These are phyloP conservation scores for Abrostola triplasia DNA, from an alignment of 2,888 invertebrate species.

Conservation along the genomic window DNA sequence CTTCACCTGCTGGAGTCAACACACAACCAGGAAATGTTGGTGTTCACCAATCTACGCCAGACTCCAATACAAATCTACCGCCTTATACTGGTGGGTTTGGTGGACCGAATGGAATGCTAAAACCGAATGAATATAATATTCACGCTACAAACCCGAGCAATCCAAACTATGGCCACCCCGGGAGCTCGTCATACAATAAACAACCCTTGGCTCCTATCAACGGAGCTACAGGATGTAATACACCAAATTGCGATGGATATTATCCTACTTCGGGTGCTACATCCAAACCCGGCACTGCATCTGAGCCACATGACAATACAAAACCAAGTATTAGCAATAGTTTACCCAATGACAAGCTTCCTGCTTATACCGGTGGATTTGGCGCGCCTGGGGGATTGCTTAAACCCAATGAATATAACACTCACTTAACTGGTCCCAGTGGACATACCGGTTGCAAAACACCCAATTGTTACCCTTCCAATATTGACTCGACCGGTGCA, in stretches of 20 bases:
- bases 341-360: slow-evolving; percentile 44
- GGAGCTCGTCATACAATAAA: slow-evolving; percentile 38
- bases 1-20: slow-evolving; percentile 18
- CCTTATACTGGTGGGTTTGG: slow-evolving; percentile 70
- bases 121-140: slow-evolving; percentile 43
- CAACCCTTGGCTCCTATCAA: slow-evolving; percentile 24
- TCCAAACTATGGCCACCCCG: slow-evolving; percentile 26
- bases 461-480: slow-evolving; percentile 31
- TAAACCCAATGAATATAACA: slow-evolving; percentile 50
- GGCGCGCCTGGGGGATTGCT: slow-evolving; percentile 70
- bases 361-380: slow-evolving; percentile 68
- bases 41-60: slow-evolving; percentile 10
- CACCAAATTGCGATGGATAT: slow-evolving; percentile 38
- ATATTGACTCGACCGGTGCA: slow-evolving; percentile 10
- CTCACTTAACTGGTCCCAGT: slow-evolving; percentile 17
- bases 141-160: slow-evolving; percentile 30
- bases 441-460: slow-evolving; percentile 30
- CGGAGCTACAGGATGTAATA: slow-evolving; percentile 35
- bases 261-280: slow-evolving; percentile 23
- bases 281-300: slow-evolving; percentile 27
- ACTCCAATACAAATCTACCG: slow-evolving; percentile 41
- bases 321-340: slow-evolving; percentile 31
- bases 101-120: slow-evolving; percentile 62
- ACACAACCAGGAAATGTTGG: slow-evolving; percentile 10
- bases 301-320: slow-evolving; percentile 34